These are phyloP conservation scores for Muntiacus reevesi DNA, from an alignment of 2,113 vertebrate species.

Conservation along the genomic window DNA sequence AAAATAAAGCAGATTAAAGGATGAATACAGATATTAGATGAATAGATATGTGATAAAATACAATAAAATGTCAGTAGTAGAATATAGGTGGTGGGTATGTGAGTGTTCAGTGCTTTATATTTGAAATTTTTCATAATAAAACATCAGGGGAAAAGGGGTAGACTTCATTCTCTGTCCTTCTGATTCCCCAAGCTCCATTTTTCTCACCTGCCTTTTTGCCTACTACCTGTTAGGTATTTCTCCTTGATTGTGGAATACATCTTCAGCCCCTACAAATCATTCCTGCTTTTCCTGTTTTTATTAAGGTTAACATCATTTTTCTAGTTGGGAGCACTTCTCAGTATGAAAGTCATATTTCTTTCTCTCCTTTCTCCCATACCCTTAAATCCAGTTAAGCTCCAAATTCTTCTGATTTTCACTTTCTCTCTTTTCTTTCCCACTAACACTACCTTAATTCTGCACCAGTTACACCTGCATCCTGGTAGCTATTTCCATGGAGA, in stretches of 20 bases:
- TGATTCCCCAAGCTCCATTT: not conserved
- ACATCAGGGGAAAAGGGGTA: not conserved
- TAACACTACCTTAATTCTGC: not conserved
- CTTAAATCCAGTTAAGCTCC: not conserved
- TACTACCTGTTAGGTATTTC: not conserved
- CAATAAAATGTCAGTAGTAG: not conserved
- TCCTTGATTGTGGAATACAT: not conserved
- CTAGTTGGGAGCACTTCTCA: not conserved
- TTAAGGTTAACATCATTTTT: not conserved
- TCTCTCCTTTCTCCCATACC: not conserved
- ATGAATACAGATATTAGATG: not conserved
- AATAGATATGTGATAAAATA: not conserved
- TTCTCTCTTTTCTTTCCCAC: not conserved
- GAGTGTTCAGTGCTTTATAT: not conserved
- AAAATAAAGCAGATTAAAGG: not conserved
- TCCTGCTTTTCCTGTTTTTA: not conserved
- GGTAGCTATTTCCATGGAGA: not conserved
- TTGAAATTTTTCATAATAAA: not conserved
- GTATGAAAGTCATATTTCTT: not conserved
- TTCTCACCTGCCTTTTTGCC: not conserved
- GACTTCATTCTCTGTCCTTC: not conserved
- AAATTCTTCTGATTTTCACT: conserved; percentile 21
- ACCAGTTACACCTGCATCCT: not conserved
- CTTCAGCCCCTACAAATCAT: not conserved
- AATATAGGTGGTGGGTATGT: not conserved